Base-by-base conservation (phyloP, 2,797 vertebrate genomes). In the Lithobates pipiens region DNA sequence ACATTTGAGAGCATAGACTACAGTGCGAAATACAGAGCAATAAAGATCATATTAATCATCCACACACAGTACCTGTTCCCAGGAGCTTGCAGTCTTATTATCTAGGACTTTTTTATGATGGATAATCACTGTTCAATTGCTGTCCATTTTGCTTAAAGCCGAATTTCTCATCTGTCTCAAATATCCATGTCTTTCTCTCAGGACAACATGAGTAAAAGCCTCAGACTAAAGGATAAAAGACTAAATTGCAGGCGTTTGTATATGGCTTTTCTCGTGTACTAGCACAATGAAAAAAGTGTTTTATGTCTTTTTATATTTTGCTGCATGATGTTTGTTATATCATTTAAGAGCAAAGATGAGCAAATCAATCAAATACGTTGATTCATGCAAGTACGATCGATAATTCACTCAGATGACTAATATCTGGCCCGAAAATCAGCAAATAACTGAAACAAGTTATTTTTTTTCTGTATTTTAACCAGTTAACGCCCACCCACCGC, bases 21-120 rank as follows among this genome's bases (percentile, higher is more conserved):
- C 25, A 11, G 39, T 61, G 67, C 6, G 46, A 82, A 61, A 77
- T 77, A 77, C 42, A 72, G 23, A 73, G 82, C 46, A 75, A 13
- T 23, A 44, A 75, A 39, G 15, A 75, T 83, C 61, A 70, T 54
- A 75, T 86, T 73, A 74, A 73, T 86, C 76, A 79, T 75, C 42
- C 32, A 65, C 29, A 74, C 54, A 23, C n/a, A 39, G 68, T 29
- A 44, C 5, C 39, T 67, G 76, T 57, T 86, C 80, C 80, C 36
- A 77, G 74, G 79, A 86, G 75, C 85, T 86, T 72, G 29, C 76
- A 79, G 57, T 83, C 75, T 57, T 74, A 77, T 63, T 72, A 46
- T 74, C 46, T 42, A 29, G 54, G 79, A 81, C n/a, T 71, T 71
- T 61, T 44, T 68, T 13, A 72, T 63, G 50, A 23, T 36, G 9